phyloP scores from a whole-genome alignment of 2,888 invertebrate genomes.

The Limnephilus marmoratus region DNA sequence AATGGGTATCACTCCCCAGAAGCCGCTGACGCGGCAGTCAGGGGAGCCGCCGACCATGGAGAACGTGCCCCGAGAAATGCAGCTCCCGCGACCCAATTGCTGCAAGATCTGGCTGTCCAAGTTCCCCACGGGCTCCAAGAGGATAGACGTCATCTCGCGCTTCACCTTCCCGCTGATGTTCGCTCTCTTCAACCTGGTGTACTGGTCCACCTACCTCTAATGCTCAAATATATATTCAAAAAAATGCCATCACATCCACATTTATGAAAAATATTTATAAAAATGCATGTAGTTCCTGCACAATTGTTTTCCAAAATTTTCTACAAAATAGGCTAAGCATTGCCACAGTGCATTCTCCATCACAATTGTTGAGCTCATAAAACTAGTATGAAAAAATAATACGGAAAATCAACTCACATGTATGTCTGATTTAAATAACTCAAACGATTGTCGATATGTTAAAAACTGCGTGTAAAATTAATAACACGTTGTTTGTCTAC shows the following conservation, averaged over 20 bases:
- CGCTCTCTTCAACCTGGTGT: conserved; percentile 95
- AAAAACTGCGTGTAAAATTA: too few relatives aligned
- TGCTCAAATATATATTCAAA: conserved; percentile 12
- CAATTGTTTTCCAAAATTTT: too few relatives aligned
- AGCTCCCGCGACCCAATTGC: conserved; percentile 90
- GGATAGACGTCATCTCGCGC: conserved; percentile 97
- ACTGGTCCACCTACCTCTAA: conserved; percentile 90
- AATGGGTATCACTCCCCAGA: conserved; percentile 79
- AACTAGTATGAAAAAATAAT: too few relatives aligned
- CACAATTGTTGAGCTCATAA: too few relatives aligned
- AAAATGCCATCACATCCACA: neutral
- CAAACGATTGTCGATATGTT: too few relatives aligned
- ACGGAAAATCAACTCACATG: too few relatives aligned
- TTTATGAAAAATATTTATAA: too few relatives aligned
- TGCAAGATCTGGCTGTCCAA: conserved; percentile 96
- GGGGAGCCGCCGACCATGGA: conserved; percentile 87
- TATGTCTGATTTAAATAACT: too few relatives aligned
- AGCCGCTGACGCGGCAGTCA: conserved; percentile 91
- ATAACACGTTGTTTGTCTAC: too few relatives aligned
- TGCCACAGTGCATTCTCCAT: too few relatives aligned
- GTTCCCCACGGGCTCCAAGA: conserved; percentile 96
- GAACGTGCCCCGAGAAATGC: conserved; percentile 91
- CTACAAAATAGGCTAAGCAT: too few relatives aligned
- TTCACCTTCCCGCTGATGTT: conserved; percentile 97
- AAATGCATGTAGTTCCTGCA: too few relatives aligned